Evolutionary conservation across 2,113 vertebrate genomes (phyloP), one percentile per base, ranked within the genome.

Genomic region (Neofelis nebulosa): DNA sequence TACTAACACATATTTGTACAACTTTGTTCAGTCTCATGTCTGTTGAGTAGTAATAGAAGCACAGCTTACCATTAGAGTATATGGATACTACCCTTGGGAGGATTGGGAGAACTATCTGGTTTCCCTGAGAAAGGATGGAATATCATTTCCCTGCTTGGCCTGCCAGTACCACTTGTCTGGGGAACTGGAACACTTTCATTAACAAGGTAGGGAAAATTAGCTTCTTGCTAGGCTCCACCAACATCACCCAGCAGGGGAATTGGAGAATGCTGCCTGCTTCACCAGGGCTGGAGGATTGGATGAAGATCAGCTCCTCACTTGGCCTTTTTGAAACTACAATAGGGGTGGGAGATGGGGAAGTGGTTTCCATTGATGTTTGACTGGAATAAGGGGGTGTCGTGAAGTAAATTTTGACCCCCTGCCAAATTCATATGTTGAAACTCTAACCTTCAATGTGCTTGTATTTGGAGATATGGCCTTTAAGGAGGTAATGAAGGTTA

Each of bases 311-410:
- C 52, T 89, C 31, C 6, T 33, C 16, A 80, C 13, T 63, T 89
- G 5, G 7, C 7, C 10, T 0, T 29, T 19, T 21, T 48, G 48
- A 97, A 84, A 61, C 11, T 84, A 68, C 2, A 69, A 13, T 55
- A 45, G 0, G 13, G 11, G 2, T 61, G 5, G 11, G 29, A n/a
- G 7, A 57, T 74, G 3, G n/a, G 38, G 12, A 11, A 41, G 1
- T 88, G 33, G 1, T 50, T 88, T 65, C 14, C 87, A 19, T 68
- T 91, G n/a, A n/a, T 89, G 9, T 80, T 83, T 97, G 23, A 84
- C 25, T 76, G 14, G 36, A 96, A 9, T 74, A 88, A 1, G 1
- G 16, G 4, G 1, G 5, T 63, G 2, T 81, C 48, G 73, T 73
- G 23, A 41, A 74, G 4, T 14, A 11, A 84, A 84, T 81, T 91